Percentiles rank a stretch among this genome's conserved stretches.
Conservation (phyloP, 35 echinoderm and acorn worm species). For the Heliocidaris erythrogramma region DNA sequence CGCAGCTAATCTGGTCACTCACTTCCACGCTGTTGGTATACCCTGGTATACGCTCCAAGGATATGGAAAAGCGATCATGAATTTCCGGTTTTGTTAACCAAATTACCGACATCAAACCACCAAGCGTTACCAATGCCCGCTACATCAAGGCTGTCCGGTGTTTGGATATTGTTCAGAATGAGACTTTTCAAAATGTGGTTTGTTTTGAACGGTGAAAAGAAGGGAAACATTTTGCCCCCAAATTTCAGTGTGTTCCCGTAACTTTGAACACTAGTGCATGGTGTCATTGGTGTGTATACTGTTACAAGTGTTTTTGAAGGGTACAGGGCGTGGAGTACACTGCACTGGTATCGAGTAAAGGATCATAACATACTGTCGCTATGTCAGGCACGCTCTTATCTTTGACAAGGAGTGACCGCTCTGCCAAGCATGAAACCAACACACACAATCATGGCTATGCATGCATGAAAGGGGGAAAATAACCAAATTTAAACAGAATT, state of each 20-base stretch:
- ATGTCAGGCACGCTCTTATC: too few relatives aligned
- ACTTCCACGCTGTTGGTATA: neutral
- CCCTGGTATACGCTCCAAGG: neutral
- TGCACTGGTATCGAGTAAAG: too few relatives aligned
- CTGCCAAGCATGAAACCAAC: too few relatives aligned
- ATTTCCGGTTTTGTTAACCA: slow-evolving; percentile 14
- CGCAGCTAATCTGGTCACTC: neutral
- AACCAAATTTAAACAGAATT: too few relatives aligned
- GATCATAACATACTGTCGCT: too few relatives aligned
- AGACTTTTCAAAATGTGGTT: neutral
- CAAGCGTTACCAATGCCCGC: neutral
- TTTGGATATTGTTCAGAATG: neutral
- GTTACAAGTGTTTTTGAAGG: too few relatives aligned
- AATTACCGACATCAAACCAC: neutral
- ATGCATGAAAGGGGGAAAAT: too few relatives aligned
- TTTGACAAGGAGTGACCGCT: too few relatives aligned
- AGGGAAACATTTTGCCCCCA: neutral
- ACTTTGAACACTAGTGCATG: too few relatives aligned
- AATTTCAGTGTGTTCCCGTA: neutral
- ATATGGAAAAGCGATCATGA: neutral
- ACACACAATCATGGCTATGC: too few relatives aligned
- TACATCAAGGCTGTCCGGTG: neutral
- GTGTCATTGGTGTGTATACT: too few relatives aligned
- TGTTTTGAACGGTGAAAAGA: neutral
- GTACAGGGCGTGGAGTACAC: too few relatives aligned